Evolutionary conservation across 1,140 invertebrate species (phyloP).

Genomic region (Mizuhopecten yessoensis): DNA sequence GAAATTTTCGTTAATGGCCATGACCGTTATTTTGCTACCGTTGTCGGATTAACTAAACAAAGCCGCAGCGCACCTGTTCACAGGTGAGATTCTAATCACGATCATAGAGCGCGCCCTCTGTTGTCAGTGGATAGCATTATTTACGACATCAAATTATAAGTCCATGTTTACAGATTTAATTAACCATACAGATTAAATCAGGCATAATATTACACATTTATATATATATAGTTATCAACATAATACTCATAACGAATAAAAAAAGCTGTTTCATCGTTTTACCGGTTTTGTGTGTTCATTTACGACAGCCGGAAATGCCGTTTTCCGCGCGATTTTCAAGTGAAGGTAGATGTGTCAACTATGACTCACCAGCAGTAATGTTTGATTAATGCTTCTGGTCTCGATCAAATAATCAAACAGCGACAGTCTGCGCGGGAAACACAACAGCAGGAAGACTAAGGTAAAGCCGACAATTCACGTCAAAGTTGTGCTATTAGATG

Average conservation of each 20-base stretch:
- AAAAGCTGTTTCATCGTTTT: no score
- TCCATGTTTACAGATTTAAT: neutral
- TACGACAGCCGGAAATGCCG: constrained; percentile 4
- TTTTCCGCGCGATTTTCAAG: constrained; percentile 25
- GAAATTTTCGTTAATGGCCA: no score
- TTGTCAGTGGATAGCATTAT: neutral
- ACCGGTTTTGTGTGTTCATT: neutral
- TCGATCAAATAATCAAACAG: neutral
- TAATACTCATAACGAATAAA: no score
- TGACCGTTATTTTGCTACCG: no score
- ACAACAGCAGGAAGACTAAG: neutral
- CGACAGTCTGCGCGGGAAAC: neutral
- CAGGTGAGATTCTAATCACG: neutral
- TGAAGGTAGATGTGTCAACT: neutral
- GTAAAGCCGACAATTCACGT: neutral
- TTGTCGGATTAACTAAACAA: no score
- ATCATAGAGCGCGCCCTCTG: neutral
- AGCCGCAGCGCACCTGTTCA: neutral
- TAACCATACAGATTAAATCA: neutral
- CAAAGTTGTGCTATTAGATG: no score
- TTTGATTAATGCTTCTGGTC: neutral
- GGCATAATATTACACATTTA: no score
- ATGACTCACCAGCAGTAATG: neutral
- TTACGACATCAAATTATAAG: constrained; percentile 11
- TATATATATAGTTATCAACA: neutral